Evolutionary conservation across 2,888 invertebrate genomes (phyloP).

Genomic region (Acrobasis suavella): DNA sequence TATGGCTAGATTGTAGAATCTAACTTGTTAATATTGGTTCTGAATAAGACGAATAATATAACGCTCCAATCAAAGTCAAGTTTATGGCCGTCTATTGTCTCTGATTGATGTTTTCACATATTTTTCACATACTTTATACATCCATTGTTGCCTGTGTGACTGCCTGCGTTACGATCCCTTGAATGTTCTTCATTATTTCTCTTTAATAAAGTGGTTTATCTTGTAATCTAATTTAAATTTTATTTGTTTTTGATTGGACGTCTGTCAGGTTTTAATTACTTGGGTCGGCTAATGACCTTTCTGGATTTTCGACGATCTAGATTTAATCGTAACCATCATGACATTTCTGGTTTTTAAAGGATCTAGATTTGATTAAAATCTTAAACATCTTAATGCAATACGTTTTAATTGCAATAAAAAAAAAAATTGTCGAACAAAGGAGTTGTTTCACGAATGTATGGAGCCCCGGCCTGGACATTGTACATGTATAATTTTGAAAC

Average conservation of each 20-base stretch:
- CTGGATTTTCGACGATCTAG: not conserved
- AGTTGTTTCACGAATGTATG: too few relatives aligned
- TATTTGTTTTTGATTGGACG: slow-evolving; percentile 4
- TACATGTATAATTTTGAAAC: too few relatives aligned
- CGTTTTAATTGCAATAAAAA: too few relatives aligned
- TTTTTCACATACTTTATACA: slow-evolving; percentile 37
- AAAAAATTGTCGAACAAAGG: too few relatives aligned
- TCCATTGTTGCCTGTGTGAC: slow-evolving; percentile 29
- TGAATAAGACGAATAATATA: not conserved
- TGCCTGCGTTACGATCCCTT: slow-evolving; percentile 6
- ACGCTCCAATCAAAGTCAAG: slow-evolving; percentile 42
- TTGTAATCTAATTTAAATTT: slow-evolving; percentile 4
- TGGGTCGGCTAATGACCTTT: not conserved
- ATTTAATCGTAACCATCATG: not conserved
- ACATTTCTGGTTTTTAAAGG: not conserved
- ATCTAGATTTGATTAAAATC: too few relatives aligned
- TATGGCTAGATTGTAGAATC: too few relatives aligned
- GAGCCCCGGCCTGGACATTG: too few relatives aligned
- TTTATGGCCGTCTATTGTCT: slow-evolving; percentile 54
- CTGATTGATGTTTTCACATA: slow-evolving; percentile 43
- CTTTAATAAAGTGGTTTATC: not conserved
- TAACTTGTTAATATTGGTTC: too few relatives aligned
- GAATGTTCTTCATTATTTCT: slow-evolving; percentile 5
- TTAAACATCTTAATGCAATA: too few relatives aligned
- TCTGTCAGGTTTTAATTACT: not conserved